Evolutionary conservation across 2,113 vertebrate species (phyloP).

Genomic region (Callospermophilus lateralis): DNA sequence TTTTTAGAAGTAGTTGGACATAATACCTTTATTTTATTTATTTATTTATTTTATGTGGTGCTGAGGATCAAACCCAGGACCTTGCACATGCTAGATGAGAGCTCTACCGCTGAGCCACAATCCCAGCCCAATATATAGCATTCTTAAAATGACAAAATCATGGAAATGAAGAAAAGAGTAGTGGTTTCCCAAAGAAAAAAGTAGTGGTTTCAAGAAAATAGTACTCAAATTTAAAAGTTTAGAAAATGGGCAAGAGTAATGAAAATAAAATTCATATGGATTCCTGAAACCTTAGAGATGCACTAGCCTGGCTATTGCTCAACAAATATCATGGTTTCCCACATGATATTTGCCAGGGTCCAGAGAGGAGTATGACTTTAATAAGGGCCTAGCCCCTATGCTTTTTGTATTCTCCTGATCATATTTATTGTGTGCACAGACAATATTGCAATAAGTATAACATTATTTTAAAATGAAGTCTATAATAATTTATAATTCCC

Average conservation of each 20-base stretch:
- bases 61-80: too few species aligned
- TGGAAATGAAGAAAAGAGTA: background rate
- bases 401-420: background rate
- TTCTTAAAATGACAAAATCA: background rate
- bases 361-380: background rate
- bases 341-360: background rate
- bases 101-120: too few species aligned
- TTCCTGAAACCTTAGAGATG: background rate
- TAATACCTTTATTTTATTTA: too few species aligned
- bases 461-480: background rate
- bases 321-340: background rate
- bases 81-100: too few species aligned
- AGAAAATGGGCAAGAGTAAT: background rate
- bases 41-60: too few species aligned
- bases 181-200: background rate
- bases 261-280: slow-evolving; percentile 34
- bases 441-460: background rate
- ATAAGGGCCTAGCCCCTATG: background rate
- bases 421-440: slow-evolving; percentile 10
- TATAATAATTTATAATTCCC: background rate
- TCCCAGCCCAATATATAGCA: background rate
- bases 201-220: background rate
- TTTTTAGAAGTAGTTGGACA: too few species aligned
- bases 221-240: slow-evolving; percentile 20
- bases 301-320: background rate